phyloP scores from a whole-genome alignment of 2,113 vertebrate genomes.

The Dipodomys stephensi region DNA sequence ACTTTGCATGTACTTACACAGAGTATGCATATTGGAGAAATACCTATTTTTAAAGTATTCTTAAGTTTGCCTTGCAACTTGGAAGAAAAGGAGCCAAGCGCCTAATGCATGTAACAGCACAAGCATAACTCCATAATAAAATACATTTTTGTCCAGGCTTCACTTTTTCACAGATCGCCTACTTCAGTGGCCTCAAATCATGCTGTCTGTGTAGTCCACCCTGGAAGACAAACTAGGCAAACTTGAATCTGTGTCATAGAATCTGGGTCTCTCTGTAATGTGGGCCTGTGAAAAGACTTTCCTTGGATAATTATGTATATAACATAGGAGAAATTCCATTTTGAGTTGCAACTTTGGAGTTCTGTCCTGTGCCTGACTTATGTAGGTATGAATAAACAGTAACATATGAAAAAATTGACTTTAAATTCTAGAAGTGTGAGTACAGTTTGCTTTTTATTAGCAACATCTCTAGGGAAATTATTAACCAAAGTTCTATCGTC shows the following conservation, averaged over 20 bases:
- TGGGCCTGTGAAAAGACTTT: background rate
- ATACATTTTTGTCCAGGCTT: background rate
- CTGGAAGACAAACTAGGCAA: background rate
- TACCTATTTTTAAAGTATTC: background rate
- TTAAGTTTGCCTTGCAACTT: background rate
- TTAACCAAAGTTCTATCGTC: background rate
- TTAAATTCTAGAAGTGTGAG: background rate
- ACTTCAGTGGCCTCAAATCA: background rate
- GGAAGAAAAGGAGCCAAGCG: background rate
- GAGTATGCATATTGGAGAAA: background rate
- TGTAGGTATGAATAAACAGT: background rate
- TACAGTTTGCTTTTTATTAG: background rate
- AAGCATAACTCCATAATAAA: background rate
- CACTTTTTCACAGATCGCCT: background rate
- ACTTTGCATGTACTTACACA: background rate
- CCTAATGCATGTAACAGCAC: background rate
- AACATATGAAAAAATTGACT: background rate
- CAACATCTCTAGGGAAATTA: background rate
- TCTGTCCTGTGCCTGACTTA: background rate
- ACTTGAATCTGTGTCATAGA: background rate
- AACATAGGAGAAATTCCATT: background rate
- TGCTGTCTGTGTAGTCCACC: background rate
- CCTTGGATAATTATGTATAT: background rate
- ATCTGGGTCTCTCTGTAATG: background rate
- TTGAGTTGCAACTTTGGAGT: slow-evolving; percentile 5